Conservation (phyloP, 1,140 invertebrate species). For the Trichonephila clavata region DNA sequence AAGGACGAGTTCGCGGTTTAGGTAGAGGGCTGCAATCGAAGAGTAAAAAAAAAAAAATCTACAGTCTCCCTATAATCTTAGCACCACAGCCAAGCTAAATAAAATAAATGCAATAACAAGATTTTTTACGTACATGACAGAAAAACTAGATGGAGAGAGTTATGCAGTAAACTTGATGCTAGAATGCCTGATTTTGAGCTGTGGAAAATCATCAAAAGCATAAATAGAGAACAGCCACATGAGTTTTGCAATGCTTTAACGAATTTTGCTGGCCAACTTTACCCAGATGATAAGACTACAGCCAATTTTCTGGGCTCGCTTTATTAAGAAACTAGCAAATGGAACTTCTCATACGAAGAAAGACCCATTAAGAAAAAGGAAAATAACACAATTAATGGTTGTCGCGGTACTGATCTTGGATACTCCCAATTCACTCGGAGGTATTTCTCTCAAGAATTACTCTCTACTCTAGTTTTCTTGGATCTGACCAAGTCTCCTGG, state of each 20-base stretch:
- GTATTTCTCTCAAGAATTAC: not conserved
- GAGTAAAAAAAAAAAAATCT: too few species aligned
- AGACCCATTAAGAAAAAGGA: not conserved
- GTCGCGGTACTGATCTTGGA: not conserved
- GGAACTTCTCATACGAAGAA: not conserved
- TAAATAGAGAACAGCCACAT: not conserved
- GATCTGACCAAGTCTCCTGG: slow-evolving; percentile 17
- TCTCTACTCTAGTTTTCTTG: not conserved
- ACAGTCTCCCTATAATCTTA: too few species aligned
- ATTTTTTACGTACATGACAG: too few species aligned
- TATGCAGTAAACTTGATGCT: too few species aligned
- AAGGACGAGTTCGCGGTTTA: too few species aligned
- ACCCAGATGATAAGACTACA: not conserved
- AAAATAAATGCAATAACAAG: too few species aligned
- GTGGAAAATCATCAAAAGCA: too few species aligned
- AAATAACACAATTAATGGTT: not conserved
- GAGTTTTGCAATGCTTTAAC: not conserved
- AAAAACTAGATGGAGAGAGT: too few species aligned
- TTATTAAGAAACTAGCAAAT: slow-evolving; percentile 9
- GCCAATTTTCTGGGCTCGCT: not conserved
- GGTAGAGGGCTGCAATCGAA: too few species aligned
- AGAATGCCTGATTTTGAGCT: too few species aligned
- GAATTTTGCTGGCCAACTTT: not conserved
- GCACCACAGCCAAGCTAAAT: too few species aligned
- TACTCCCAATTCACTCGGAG: not conserved